These are phyloP conservation scores for Nymphalis polychloros DNA, from an alignment of 2,888 invertebrate species.

Conservation along the genomic window DNA sequence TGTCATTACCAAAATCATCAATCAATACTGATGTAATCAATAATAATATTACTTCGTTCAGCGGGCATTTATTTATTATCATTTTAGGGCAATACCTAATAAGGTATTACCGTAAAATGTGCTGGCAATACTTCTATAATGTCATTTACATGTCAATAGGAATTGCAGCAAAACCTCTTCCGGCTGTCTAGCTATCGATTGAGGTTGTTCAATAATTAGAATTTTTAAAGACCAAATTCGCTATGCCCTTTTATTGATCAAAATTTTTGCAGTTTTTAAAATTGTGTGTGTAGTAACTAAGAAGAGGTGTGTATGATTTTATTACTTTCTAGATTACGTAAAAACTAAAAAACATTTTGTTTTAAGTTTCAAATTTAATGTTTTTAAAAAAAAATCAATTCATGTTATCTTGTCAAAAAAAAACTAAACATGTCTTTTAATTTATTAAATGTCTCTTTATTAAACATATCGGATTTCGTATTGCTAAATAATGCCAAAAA, in stretches of 20 bases:
- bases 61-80: no score
- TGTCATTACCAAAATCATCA: no score
- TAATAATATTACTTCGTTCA: no score
- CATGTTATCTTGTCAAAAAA: neutral
- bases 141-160: conserved; percentile 33
- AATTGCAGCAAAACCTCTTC: conserved; percentile 41
- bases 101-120: neutral
- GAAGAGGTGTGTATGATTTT: conserved; percentile 25
- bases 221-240: conserved; percentile 32
- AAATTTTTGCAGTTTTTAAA: conserved; percentile 18
- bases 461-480: neutral
- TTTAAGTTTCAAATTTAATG: conserved; percentile 10
- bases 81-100: neutral
- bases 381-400: conserved; percentile 3
- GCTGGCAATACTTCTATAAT: conserved; percentile 34
- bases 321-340: conserved; percentile 28
- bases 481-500: neutral
- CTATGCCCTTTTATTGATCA: conserved; percentile 28
- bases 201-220: conserved; percentile 28
- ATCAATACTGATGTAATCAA: no score
- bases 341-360: conserved; percentile 20
- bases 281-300: conserved; percentile 15
- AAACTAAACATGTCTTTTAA: neutral
- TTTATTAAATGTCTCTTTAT: neutral
- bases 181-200: conserved; percentile 40